phyloP scores from a whole-genome alignment of 2,797 vertebrate genomes.

The Sarcophilus harrisii region DNA sequence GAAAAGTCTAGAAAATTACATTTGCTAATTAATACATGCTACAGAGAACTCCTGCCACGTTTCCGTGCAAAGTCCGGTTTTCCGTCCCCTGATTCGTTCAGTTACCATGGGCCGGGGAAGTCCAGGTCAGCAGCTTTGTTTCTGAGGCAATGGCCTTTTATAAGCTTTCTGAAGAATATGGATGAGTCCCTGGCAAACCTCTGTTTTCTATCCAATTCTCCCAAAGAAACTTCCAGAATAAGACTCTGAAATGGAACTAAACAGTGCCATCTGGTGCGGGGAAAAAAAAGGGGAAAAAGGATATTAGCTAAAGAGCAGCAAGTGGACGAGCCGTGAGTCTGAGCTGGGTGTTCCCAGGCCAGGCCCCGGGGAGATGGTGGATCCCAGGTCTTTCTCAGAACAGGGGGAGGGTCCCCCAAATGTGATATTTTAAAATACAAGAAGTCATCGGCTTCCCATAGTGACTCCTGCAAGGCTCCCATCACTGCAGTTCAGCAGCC shows the following conservation, averaged over 20 bases:
- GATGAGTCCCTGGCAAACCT: slow-evolving; percentile 77
- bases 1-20: slow-evolving; percentile 35
- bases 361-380: accelerated
- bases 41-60: slow-evolving; percentile 40
- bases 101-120: background rate
- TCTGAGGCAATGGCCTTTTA: slow-evolving; percentile 67
- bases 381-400: accelerated
- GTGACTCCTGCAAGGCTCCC: background rate
- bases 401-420: accelerated
- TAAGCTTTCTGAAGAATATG: slow-evolving; percentile 69
- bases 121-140: slow-evolving; percentile 46
- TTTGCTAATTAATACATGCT: background rate
- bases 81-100: background rate
- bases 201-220: slow-evolving; percentile 82
- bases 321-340: background rate
- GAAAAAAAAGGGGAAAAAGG: slow-evolving; percentile 69
- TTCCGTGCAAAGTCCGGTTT: background rate
- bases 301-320: slow-evolving; percentile 60
- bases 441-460: background rate
- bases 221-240: slow-evolving; percentile 89
- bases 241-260: slow-evolving; percentile 87
- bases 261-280: slow-evolving; percentile 90
- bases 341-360: background rate
- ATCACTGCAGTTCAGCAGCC: background rate
- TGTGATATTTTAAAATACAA: background rate